Conservation (phyloP, 2,797 vertebrate species). For the Mallotus villosus region DNA sequence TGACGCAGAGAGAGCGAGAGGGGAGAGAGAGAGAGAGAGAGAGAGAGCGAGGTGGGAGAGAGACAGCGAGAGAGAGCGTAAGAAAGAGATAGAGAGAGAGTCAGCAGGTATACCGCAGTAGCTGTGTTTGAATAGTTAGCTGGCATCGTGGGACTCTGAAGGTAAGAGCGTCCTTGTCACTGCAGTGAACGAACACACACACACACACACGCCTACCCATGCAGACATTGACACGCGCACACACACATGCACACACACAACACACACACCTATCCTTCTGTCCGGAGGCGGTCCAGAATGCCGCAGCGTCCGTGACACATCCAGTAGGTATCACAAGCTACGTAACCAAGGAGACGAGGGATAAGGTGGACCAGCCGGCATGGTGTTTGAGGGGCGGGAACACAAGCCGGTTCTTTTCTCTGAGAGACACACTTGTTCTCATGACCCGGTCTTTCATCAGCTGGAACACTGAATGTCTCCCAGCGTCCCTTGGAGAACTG, state of each 20-base stretch:
- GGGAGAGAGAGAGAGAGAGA: background rate
- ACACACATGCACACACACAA: background rate
- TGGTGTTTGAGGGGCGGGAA: constrained; percentile 52
- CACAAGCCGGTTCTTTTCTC: constrained; percentile 21
- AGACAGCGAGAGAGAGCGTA: constrained; percentile 20
- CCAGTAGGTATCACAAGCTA: constrained; percentile 64
- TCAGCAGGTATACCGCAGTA: constrained; percentile 43
- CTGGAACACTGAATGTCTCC: no score
- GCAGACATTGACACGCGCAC: background rate
- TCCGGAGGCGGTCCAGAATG: constrained; percentile 62
- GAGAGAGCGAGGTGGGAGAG: constrained; percentile 19
- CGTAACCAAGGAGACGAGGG: constrained; percentile 58
- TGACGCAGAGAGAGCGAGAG: background rate
- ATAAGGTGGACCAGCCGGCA: constrained; percentile 55
- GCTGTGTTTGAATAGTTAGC: constrained; percentile 59
- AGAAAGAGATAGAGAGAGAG: constrained; percentile 20
- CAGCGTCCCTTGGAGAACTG: no score
- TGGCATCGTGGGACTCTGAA: constrained; percentile 71
- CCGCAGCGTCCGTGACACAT: constrained; percentile 72
- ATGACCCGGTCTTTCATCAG: background rate
- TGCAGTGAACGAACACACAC: constrained; percentile 14
- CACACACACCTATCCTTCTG: constrained; percentile 25
- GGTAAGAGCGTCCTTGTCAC: constrained; percentile 75
- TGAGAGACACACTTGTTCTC: background rate
- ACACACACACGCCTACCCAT: background rate